phyloP scores from a whole-genome alignment of 2,888 invertebrate genomes.

The Mesodorylaimus sp. region DNA sequence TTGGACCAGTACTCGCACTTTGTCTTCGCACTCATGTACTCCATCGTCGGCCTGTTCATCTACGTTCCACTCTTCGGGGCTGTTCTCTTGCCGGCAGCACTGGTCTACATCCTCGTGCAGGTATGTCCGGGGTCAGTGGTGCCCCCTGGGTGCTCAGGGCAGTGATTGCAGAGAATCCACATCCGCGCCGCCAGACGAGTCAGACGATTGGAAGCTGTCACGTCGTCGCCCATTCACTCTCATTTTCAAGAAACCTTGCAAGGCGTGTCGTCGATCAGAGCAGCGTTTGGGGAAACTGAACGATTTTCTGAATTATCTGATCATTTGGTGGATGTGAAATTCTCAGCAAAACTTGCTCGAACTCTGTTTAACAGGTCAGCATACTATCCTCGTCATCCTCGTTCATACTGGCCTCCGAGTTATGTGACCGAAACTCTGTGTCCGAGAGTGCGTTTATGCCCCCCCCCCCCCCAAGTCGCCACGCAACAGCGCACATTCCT shows the following conservation, averaged over 20 bases:
- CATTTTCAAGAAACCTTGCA: slow-evolving; percentile 36
- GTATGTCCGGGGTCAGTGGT: slow-evolving; percentile 16
- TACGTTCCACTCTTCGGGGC: slow-evolving; percentile 24
- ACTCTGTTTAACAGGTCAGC: slow-evolving; percentile 9
- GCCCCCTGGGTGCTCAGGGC: too few species aligned
- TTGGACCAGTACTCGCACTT: slow-evolving; percentile 6
- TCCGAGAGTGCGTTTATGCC: too few species aligned
- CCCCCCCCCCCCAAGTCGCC: too few species aligned
- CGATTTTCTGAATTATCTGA: too few species aligned
- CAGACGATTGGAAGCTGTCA: slow-evolving; percentile 27
- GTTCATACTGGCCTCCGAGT: slow-evolving; percentile 65
- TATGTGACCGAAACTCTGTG: too few species aligned
- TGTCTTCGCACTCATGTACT: slow-evolving; percentile 18
- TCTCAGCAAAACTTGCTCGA: neutral
- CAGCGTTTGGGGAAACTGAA: too few species aligned
- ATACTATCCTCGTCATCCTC: slow-evolving; percentile 17
- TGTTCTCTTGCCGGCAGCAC: slow-evolving; percentile 22
- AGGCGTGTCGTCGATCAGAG: slow-evolving; percentile 28
- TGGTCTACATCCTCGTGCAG: slow-evolving; percentile 26
- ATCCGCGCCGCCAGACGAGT: slow-evolving; percentile 74
- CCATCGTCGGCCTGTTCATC: slow-evolving; percentile 24
- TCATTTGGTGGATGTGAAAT: too few species aligned
- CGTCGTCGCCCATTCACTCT: slow-evolving; percentile 28
- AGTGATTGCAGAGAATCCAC: slow-evolving; percentile 80
- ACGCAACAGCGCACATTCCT: too few species aligned